These are phyloP conservation scores for Thripadectes ignobilis DNA, from an alignment of 2,797 vertebrate species.

Conservation along the genomic window DNA sequence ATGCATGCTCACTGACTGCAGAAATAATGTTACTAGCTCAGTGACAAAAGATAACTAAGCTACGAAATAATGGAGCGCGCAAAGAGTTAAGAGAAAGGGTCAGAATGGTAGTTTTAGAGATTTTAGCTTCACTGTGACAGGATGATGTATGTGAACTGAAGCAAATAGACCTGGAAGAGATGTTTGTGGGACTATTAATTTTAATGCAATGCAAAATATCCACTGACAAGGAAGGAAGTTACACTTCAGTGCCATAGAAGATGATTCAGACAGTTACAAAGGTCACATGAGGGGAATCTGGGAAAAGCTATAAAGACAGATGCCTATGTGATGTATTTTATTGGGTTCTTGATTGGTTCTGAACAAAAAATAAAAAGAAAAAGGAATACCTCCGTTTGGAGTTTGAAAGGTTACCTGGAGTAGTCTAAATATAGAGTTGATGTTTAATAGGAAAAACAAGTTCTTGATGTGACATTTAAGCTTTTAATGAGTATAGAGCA, in stretches of 20 bases:
- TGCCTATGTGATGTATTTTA: neutral
- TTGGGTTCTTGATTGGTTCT: neutral
- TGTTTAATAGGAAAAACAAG: neutral
- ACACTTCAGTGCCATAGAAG: neutral
- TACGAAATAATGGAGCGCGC: neutral
- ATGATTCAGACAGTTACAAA: conserved; percentile 20
- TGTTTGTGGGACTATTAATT: conserved; percentile 3
- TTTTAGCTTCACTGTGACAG: neutral
- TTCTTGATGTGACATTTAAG: neutral
- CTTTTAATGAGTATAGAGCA: neutral
- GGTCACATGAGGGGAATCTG: neutral
- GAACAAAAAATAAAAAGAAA: neutral
- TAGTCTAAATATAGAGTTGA: neutral
- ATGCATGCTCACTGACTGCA: neutral
- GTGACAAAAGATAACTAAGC: neutral
- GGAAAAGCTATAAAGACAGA: neutral
- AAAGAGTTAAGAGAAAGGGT: neutral
- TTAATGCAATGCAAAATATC: conserved; percentile 4
- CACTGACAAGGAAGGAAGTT: neutral
- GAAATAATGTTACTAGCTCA: neutral
- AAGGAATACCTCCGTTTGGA: neutral
- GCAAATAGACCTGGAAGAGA: neutral
- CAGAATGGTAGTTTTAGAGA: neutral
- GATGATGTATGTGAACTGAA: neutral
- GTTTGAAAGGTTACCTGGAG: neutral